phyloP scores from a whole-genome alignment of 2,888 invertebrate genomes.

The Rhorus exstirpatorius region DNA sequence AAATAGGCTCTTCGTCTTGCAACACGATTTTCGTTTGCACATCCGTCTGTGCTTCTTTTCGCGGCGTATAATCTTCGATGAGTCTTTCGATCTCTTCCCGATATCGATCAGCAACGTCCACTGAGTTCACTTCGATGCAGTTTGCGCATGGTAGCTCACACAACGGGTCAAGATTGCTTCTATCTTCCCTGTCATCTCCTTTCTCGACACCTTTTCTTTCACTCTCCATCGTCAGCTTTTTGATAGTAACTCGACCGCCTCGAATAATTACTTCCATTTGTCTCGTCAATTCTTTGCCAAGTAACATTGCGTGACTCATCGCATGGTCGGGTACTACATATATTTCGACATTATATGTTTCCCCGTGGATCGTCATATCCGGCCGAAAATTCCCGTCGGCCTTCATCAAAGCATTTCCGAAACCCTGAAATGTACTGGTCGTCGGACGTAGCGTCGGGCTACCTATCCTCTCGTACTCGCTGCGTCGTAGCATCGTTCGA shows the following conservation, averaged over 20 bases:
- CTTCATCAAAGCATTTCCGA: conserved; percentile 23
- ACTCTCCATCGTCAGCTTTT: background rate
- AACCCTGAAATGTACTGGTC: conserved; percentile 24
- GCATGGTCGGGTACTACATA: background rate
- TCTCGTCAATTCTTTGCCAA: background rate
- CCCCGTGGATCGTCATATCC: background rate
- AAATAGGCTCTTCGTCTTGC: background rate
- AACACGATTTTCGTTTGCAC: background rate
- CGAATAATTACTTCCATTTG: background rate
- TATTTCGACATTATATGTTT: background rate
- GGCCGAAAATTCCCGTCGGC: background rate
- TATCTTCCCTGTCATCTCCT: background rate
- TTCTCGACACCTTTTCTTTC: background rate
- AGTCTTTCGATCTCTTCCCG: background rate
- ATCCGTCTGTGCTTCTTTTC: background rate
- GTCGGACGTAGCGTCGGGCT: conserved; percentile 12
- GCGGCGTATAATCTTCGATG: background rate
- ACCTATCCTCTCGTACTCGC: conserved; percentile 18
- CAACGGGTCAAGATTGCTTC: background rate
- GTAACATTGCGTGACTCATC: background rate
- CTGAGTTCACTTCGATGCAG: background rate
- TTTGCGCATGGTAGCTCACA: background rate
- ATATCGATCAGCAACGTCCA: background rate
- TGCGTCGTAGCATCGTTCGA: conserved; percentile 15
- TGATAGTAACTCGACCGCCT: background rate